phyloP scores from a whole-genome alignment of 2,113 vertebrate genomes.

The Calyptomena viridis region DNA sequence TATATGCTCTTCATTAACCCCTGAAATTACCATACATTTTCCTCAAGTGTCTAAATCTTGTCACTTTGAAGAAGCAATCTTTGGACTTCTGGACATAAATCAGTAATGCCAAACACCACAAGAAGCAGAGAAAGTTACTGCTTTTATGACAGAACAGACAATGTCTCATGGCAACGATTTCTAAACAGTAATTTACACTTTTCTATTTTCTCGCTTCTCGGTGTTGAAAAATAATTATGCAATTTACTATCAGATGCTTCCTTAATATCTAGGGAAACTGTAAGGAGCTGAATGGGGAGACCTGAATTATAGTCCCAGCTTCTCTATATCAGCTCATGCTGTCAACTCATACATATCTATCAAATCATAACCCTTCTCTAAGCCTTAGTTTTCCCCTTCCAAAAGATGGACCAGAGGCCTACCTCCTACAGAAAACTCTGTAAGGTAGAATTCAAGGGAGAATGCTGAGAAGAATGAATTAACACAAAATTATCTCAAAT shows the following conservation, averaged over 20 bases:
- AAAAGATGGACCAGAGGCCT: neutral
- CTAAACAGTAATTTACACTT: constrained; percentile 46
- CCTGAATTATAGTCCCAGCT: constrained; percentile 25
- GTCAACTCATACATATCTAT: constrained; percentile 42
- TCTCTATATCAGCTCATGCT: constrained; percentile 21
- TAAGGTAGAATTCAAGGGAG: neutral
- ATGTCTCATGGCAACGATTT: neutral
- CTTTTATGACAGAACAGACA: constrained; percentile 36
- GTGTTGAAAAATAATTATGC: constrained; percentile 54
- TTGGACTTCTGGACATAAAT: constrained; percentile 45
- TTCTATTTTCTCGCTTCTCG: constrained; percentile 14
- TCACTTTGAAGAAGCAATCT: constrained; percentile 45
- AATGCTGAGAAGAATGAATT: neutral
- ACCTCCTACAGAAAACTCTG: neutral
- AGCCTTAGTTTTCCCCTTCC: neutral
- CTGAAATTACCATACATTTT: constrained; percentile 34
- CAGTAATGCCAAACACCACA: neutral
- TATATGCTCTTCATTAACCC: neutral
- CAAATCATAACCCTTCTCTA: neutral
- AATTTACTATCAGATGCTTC: constrained; percentile 42
- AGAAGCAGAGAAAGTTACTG: constrained; percentile 4
- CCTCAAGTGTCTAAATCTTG: constrained; percentile 41
- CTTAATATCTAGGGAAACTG: neutral
- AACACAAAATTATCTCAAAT: neutral
- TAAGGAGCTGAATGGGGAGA: neutral